Conservation (phyloP, 2,113 vertebrate genomes). For the Hipposideros armiger region DNA sequence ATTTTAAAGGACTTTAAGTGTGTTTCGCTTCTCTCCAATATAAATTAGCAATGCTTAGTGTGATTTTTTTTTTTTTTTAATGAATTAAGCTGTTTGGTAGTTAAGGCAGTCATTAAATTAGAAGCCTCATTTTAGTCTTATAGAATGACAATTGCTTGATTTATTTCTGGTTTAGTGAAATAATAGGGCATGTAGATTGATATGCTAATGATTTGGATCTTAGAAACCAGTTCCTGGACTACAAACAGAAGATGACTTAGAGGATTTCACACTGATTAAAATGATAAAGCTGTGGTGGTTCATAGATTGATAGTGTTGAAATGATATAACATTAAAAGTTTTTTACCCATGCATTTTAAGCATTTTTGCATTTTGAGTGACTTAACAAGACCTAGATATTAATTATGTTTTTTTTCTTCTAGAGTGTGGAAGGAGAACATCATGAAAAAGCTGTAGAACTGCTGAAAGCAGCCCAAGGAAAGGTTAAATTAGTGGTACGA, state of each 20-base stretch:
- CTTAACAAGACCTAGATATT: constrained; percentile 22
- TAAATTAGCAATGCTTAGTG: neutral
- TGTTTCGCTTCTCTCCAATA: neutral
- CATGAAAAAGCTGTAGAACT: constrained; percentile 98
- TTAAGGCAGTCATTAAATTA: neutral
- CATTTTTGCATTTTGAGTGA: neutral
- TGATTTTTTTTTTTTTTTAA: constrained; percentile 7
- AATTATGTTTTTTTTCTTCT: constrained; percentile 70
- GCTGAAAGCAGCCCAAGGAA: constrained; percentile 97
- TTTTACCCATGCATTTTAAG: constrained; percentile 27
- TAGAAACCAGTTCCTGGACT: neutral
- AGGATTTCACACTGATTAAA: neutral
- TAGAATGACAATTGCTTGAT: neutral
- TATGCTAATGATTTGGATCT: neutral
- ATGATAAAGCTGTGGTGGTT: neutral
- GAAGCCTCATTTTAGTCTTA: neutral
- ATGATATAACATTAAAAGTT: neutral
- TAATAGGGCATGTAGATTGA: neutral
- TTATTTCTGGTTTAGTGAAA: neutral
- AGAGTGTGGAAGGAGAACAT: constrained; percentile 99
- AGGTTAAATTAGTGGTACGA: constrained; percentile 97
- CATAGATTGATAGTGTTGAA: neutral
- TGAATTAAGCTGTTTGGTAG: constrained; percentile 39
- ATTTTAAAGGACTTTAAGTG: neutral
- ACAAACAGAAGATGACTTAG: neutral